Conservation (phyloP, 2,113 vertebrate species). For the Istiophorus platypterus region DNA sequence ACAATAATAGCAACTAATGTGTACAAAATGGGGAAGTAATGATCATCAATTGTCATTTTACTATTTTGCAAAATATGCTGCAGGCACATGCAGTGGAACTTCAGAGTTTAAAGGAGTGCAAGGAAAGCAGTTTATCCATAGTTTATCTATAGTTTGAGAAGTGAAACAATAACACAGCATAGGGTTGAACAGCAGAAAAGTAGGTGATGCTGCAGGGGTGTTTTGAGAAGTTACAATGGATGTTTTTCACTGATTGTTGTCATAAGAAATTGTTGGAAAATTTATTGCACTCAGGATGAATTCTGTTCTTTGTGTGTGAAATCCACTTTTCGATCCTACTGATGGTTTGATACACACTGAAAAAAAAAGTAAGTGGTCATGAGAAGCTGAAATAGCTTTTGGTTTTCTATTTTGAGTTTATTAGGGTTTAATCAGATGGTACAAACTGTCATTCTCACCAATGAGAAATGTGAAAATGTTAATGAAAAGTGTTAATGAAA, state of each 20-base stretch:
- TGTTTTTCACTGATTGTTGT: not conserved
- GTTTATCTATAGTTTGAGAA: not conserved
- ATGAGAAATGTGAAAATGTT: too few relatives aligned
- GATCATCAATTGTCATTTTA: constrained; percentile 8
- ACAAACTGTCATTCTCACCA: not conserved
- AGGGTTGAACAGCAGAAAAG: not conserved
- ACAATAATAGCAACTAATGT: constrained; percentile 17
- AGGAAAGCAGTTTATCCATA: not conserved
- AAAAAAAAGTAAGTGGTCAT: not conserved
- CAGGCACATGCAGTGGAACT: not conserved
- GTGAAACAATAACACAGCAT: not conserved
- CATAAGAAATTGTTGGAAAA: not conserved
- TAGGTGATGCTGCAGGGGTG: not conserved
- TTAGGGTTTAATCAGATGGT: not conserved
- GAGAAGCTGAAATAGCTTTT: not conserved
- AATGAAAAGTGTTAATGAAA: constrained; percentile 18
- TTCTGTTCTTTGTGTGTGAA: not conserved
- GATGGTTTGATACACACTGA: not conserved
- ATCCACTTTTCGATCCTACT: not conserved
- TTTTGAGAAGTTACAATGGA: not conserved
- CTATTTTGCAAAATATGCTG: not conserved
- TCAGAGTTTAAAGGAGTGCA: not conserved
- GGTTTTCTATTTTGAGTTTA: not conserved
- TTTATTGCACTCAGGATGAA: not conserved
- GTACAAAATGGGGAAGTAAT: not conserved